Evolutionary conservation across 2,113 vertebrate species (phyloP), one percentile per base, ranked within the genome.

Genomic region (Prochilodus magdalenae): DNA sequence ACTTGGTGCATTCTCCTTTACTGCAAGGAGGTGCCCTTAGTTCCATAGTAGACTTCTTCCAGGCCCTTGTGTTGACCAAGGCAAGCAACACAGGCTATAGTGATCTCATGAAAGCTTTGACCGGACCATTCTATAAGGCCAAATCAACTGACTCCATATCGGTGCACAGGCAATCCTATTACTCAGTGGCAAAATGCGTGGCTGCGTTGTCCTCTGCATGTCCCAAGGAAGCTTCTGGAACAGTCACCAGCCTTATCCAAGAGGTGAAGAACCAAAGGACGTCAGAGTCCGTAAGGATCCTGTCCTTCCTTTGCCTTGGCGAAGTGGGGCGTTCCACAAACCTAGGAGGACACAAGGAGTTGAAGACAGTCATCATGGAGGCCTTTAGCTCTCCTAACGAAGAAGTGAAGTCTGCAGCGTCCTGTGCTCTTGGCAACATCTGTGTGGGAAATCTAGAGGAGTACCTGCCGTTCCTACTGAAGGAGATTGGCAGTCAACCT

Each of bases 381-480:
- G 97, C 97, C 0, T 94, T 99, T 24, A 83, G 93, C 0, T 98
- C 96, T 3, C 87, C 94, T 75, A 97, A 92, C 0, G 97, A 99
- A 44, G 97, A 98, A 62, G 95, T 98, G 82, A 96, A 96, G 90
- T 94, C 94, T 0, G 96, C 97, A 0, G 97, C 97, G 0, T 97
- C 97, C 53, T 97, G 93, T 0, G 96, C 97, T 0, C 62, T 99
- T 40, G 97, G 97, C 0, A 96, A 93, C 10, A 89, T 97, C 90
- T 96, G 97, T 0, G 95, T 94, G 0, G 96, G 97, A 1, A 96
- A 91, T 69, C 93, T 97, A 4, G 90, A 91, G 0, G 95, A 99
- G 71, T 97, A 95, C 69, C 93, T 99, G 66, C 97, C 97, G 77
- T 97, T 98, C 90, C 77, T 98, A 86, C 93, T 98, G 80, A 93